Percentiles rank a stretch among this genome's conserved stretches.
Conservation (phyloP, 2,797 vertebrate species). For the Echiichthys vipera region DNA sequence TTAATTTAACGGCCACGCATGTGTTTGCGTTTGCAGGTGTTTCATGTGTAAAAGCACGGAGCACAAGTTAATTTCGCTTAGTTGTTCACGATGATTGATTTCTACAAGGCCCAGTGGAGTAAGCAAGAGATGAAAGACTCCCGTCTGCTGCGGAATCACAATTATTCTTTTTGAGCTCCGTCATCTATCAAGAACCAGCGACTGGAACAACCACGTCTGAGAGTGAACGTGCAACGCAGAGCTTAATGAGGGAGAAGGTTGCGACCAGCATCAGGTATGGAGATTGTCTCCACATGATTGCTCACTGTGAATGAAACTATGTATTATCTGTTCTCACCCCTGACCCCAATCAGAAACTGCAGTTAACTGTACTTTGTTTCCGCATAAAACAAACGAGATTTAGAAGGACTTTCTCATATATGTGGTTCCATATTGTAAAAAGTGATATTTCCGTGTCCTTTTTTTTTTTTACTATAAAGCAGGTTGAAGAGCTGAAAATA, state of each 20-base stretch:
- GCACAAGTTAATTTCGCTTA: background rate
- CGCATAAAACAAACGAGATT: constrained; percentile 3
- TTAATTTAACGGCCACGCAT: background rate
- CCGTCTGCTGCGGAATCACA: background rate
- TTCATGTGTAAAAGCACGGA: background rate
- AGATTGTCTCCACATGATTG: constrained; percentile 31
- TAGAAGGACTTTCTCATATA: background rate
- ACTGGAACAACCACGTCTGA: constrained; percentile 16
- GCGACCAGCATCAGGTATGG: constrained; percentile 9
- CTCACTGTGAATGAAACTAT: constrained; percentile 12
- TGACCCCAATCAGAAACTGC: background rate
- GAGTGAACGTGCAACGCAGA: background rate
- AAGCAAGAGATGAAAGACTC: constrained; percentile 34
- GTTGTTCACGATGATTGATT: constrained; percentile 30
- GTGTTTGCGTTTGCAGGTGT: constrained; percentile 2
- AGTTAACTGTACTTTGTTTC: constrained; percentile 3
- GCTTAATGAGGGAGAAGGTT: constrained; percentile 11
- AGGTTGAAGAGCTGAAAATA: no score
- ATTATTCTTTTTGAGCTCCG: constrained; percentile 20
- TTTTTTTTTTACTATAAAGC: no score
- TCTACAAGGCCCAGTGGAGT: background rate
- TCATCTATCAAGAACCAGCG: constrained; percentile 16
- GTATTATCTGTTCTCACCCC: background rate
- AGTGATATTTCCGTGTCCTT: no score
- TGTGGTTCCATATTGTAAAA: no score